phyloP scores from a whole-genome alignment of 2,113 vertebrate genomes.

The Panthera uncia region DNA sequence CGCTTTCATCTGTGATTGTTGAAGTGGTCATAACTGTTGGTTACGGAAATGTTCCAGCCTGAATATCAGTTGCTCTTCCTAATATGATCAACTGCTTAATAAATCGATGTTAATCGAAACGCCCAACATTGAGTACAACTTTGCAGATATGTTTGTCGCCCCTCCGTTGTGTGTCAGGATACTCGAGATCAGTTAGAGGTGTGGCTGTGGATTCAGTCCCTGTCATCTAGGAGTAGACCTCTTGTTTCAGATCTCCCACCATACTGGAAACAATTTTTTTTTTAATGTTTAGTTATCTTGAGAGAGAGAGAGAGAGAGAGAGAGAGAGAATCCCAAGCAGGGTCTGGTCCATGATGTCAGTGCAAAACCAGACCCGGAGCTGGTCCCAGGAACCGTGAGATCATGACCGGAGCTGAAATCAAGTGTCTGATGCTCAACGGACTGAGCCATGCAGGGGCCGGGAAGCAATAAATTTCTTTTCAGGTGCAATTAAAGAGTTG shows the following conservation, averaged over 20 bases:
- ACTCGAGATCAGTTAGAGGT: fast-evolving
- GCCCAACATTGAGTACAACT: not conserved
- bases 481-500: not conserved
- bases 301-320: no score
- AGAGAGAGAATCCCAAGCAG: no score
- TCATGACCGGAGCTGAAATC: no score
- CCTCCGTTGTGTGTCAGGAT: fast-evolving
- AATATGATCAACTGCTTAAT: not conserved
- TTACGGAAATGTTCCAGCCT: not conserved
- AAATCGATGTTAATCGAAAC: not conserved
- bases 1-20: no score
- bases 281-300: no score
- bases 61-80: not conserved
- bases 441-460: no score
- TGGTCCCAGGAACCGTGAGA: no score
- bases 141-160: no score
- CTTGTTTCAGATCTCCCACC: not conserved
- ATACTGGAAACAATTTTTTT: not conserved
- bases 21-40: not conserved
- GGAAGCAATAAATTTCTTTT: not conserved
- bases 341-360: no score
- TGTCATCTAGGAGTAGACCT: no score
- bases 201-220: fast-evolving
- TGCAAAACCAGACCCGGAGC: no score
- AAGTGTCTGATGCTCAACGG: no score